Evolutionary conservation across 2,888 invertebrate genomes (phyloP).

Genomic region (Torymus tubicola): DNA sequence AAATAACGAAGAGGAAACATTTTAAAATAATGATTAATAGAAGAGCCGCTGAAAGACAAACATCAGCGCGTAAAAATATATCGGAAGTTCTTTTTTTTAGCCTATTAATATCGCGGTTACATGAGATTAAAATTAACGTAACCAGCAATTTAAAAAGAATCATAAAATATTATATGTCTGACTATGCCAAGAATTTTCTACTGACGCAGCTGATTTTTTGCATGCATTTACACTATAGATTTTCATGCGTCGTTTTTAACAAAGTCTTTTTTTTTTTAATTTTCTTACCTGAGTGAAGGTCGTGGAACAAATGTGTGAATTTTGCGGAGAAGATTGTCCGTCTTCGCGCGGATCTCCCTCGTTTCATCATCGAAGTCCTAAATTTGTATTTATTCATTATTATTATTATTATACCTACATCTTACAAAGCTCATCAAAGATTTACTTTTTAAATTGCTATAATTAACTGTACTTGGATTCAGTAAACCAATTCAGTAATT

Average conservation of each 20-base stretch:
- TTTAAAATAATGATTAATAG: neutral
- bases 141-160: too few species aligned
- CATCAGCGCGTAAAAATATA: too few species aligned
- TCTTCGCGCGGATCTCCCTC: constrained; percentile 87
- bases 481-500: too few species aligned
- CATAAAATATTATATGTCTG: too few species aligned
- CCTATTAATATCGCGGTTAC: too few species aligned
- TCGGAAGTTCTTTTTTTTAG: too few species aligned
- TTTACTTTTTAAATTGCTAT: neutral
- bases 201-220: too few species aligned
- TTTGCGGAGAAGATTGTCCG: constrained; percentile 85
- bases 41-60: constrained; percentile 2
- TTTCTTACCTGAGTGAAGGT: constrained; percentile 80
- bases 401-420: neutral
- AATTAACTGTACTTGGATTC: too few species aligned
- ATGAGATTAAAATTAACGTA: too few species aligned
- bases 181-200: too few species aligned
- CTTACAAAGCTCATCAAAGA: neutral
- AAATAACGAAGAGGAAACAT: neutral
- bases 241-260: neutral
- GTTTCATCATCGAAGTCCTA: constrained; percentile 91
- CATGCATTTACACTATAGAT: neutral
- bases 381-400: constrained; percentile 58
- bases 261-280: neutral
- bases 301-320: constrained; percentile 87